Percentiles rank a stretch among this genome's conserved stretches.
These are phyloP conservation scores for Hippopotamus amphibius DNA, from an alignment of 2,113 vertebrate species.

Conservation along the genomic window DNA sequence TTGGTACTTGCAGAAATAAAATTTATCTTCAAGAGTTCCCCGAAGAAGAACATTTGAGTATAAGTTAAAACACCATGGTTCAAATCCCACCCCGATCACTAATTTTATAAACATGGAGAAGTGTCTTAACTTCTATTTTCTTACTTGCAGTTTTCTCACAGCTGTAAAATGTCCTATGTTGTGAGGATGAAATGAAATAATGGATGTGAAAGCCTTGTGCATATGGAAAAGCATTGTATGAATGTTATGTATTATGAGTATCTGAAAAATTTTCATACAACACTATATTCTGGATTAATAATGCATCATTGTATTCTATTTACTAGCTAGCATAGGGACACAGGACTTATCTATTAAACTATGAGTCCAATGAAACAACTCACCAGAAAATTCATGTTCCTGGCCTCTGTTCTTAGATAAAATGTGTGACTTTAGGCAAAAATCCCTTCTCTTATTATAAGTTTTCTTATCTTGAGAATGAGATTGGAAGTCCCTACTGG, in stretches of 20 bases:
- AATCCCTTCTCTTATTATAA: neutral
- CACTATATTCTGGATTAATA: neutral
- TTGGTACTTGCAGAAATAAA: neutral
- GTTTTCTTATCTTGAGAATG: neutral
- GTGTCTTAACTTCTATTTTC: neutral
- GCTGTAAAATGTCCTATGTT: neutral
- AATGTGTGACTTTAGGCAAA: neutral
- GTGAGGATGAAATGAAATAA: neutral
- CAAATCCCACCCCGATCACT: neutral
- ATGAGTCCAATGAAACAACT: neutral
- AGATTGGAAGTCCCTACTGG: neutral
- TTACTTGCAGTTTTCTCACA: neutral
- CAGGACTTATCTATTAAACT: neutral
- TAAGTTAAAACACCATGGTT: neutral
- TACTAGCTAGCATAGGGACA: neutral
- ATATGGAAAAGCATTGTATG: neutral
- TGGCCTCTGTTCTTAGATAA: neutral
- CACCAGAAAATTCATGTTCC: neutral
- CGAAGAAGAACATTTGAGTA: neutral
- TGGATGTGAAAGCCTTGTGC: neutral
- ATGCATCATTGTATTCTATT: neutral
- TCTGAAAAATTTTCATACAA: neutral
- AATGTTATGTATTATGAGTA: neutral
- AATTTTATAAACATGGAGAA: neutral
- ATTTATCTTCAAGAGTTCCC: neutral